Percentiles rank a stretch among this genome's conserved stretches.
Evolutionary conservation across 2,797 vertebrate species (phyloP).

Genomic region (Chromobotia macracanthus): DNA sequence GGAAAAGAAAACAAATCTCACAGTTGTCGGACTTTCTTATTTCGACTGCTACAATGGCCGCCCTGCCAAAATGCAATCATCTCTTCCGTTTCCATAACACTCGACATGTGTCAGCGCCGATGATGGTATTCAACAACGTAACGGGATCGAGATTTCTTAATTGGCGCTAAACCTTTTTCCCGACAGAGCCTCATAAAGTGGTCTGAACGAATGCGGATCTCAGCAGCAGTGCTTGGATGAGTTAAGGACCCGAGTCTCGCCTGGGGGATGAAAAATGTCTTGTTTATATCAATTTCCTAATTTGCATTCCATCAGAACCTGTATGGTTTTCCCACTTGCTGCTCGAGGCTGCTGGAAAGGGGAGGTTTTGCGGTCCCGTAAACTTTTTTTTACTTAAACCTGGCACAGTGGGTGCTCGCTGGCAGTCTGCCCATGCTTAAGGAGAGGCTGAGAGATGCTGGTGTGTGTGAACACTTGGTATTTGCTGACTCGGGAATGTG

Average conservation of each 20-base stretch:
- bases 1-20: slow-evolving; percentile 66
- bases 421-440: slow-evolving; percentile 14
- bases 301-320: slow-evolving; percentile 57
- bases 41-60: slow-evolving; percentile 62
- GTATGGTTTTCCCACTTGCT: slow-evolving; percentile 26
- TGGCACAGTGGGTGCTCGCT: slow-evolving; percentile 32
- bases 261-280: slow-evolving; percentile 51
- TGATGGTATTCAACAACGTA: slow-evolving; percentile 28
- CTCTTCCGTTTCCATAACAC: slow-evolving; percentile 28
- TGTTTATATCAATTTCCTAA: slow-evolving; percentile 55
- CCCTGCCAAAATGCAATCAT: slow-evolving; percentile 64
- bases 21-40: slow-evolving; percentile 62
- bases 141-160: slow-evolving; percentile 64
- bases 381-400: slow-evolving; percentile 32
- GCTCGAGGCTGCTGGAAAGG: slow-evolving; percentile 20
- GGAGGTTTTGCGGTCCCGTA: slow-evolving; percentile 29
- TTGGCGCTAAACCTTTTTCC: slow-evolving; percentile 72
- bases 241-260: slow-evolving; percentile 65
- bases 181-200: slow-evolving; percentile 71
- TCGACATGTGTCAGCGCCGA: slow-evolving; percentile 2
- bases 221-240: slow-evolving; percentile 68
- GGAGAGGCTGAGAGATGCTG: slow-evolving; percentile 27
- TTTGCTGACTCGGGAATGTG: slow-evolving; percentile 37
- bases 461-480: slow-evolving; percentile 12
- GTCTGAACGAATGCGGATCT: slow-evolving; percentile 66